phyloP scores from a whole-genome alignment of 2,888 invertebrate genomes.

The Orthosia cruda region DNA sequence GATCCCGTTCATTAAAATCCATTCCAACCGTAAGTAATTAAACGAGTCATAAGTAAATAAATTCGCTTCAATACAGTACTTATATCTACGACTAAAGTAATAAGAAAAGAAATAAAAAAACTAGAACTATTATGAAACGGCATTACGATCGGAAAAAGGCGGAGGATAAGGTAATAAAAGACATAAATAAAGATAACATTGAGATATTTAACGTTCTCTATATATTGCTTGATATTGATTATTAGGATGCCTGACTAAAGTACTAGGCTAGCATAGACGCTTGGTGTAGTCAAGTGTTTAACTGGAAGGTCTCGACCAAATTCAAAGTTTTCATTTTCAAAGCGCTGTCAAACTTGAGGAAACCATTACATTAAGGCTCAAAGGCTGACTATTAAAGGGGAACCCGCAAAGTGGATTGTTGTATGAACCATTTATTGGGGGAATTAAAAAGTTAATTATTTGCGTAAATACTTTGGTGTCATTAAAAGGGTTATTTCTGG shows the following conservation, averaged over 20 bases:
- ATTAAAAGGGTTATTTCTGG: not conserved
- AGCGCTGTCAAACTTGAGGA: conserved; percentile 33
- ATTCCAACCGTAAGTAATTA: conserved; percentile 36
- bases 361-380: conserved; percentile 20
- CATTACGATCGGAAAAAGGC: conserved; percentile 44
- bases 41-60: conserved; percentile 33
- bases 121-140: conserved; percentile 28
- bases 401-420: not conserved
- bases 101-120: conserved; percentile 31
- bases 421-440: conserved; percentile 1
- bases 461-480: not conserved
- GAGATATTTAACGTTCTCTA: conserved; percentile 24
- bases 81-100: conserved; percentile 27
- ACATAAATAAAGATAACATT: conserved; percentile 41
- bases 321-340: conserved; percentile 48
- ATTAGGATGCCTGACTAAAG: not conserved
- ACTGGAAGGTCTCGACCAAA: conserved; percentile 20
- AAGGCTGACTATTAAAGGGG: conserved; percentile 26
- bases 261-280: conserved; percentile 13
- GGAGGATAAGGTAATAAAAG: conserved; percentile 42
- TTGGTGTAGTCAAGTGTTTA: conserved; percentile 17
- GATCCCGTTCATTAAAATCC: conserved; percentile 25
- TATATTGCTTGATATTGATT: conserved; percentile 30
- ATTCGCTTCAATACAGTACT: conserved; percentile 2
- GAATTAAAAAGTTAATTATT: conserved; percentile 19